phyloP scores from a whole-genome alignment of 2,888 invertebrate genomes.

The Volucella inanis region DNA sequence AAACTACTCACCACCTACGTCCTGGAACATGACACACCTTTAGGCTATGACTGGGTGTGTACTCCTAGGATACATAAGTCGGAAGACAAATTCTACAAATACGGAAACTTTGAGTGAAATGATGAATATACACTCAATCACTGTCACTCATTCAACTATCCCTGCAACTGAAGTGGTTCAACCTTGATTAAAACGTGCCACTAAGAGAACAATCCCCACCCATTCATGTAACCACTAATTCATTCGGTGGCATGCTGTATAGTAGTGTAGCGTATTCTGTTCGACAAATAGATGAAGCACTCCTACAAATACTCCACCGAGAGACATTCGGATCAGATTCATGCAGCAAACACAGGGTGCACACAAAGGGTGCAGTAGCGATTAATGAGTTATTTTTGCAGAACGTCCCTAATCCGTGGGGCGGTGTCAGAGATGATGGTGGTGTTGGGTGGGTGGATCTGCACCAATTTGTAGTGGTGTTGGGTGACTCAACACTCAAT shows the following conservation, averaged over 20 bases:
- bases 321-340: constrained; percentile 33
- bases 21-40: constrained; percentile 41
- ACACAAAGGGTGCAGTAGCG: constrained; percentile 23
- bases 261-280: constrained; percentile 7
- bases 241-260: constrained; percentile 8
- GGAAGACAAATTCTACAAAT: constrained; percentile 9
- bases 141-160: constrained; percentile 62
- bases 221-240: constrained; percentile 38
- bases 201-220: constrained; percentile 5
- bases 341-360: neutral
- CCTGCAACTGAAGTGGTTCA: constrained; percentile 52
- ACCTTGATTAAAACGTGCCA: constrained; percentile 57
- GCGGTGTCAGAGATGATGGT: neutral
- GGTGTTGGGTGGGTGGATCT: neutral
- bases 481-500: no score
- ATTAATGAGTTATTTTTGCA: constrained; percentile 60
- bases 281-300: constrained; percentile 6
- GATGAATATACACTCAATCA: constrained; percentile 67
- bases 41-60: neutral
- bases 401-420: constrained; percentile 30
- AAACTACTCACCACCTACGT: neutral
- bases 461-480: neutral
- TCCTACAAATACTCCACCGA: constrained; percentile 17
- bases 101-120: constrained; percentile 48
- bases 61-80: neutral